phyloP scores from a whole-genome alignment of 2,888 invertebrate genomes.

The Rhabditoides inermis region DNA sequence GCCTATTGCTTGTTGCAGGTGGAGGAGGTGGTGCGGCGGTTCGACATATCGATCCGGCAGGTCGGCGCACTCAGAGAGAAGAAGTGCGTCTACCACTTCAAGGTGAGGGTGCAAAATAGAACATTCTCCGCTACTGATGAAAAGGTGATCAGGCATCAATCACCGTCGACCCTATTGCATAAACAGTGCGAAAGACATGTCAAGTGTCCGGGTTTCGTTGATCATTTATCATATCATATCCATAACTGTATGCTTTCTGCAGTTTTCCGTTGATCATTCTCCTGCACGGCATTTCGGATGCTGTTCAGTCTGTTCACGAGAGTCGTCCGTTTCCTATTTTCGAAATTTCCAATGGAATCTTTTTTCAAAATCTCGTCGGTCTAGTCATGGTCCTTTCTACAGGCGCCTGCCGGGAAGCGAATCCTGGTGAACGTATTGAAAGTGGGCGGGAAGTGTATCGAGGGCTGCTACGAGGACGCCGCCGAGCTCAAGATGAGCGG shows the following conservation, averaged over 20 bases:
- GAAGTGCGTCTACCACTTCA: slow-evolving; percentile 25
- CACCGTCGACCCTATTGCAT: background rate
- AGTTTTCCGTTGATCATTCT: no score
- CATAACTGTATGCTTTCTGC: no score
- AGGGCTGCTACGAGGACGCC: slow-evolving; percentile 31
- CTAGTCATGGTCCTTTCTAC: background rate
- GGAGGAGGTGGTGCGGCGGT: slow-evolving; percentile 20
- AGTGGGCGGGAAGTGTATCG: slow-evolving; percentile 25
- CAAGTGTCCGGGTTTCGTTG: no score
- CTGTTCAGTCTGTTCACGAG: background rate
- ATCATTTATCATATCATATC: no score
- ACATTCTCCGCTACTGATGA: no score
- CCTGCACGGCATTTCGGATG: no score
- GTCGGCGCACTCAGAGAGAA: slow-evolving; percentile 11
- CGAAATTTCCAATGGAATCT: background rate
- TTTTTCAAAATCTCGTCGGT: background rate
- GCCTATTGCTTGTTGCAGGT: no score
- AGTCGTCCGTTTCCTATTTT: background rate
- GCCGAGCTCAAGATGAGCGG: no score
- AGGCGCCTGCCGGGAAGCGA: slow-evolving; percentile 23
- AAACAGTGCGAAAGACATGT: no score
- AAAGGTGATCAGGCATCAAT: no score
- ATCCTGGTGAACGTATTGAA: slow-evolving; percentile 21
- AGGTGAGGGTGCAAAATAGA: slow-evolving; percentile 10
- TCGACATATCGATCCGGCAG: slow-evolving; percentile 28